Conservation (phyloP, 2,113 vertebrate species). For the Cottus gobio region DNA sequence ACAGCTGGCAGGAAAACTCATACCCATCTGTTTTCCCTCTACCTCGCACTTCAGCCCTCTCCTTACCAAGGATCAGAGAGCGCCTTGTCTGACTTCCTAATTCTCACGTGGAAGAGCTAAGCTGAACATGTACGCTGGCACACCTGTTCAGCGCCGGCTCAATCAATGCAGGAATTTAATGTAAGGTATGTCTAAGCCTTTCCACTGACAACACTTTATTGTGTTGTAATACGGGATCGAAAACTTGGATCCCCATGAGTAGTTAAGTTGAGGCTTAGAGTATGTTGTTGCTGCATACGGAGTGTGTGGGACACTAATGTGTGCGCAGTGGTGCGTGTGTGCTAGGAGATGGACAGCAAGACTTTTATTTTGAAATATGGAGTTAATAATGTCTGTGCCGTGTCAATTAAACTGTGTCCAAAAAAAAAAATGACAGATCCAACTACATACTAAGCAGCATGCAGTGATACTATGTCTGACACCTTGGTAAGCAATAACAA, state of each 20-base stretch:
- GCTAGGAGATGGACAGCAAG: not conserved
- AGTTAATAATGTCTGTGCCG: not conserved
- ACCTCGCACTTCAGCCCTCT: slow-evolving; percentile 48
- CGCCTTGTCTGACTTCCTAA: slow-evolving; percentile 63
- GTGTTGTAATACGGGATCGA: slow-evolving; percentile 51
- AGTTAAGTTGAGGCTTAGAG: slow-evolving; percentile 40
- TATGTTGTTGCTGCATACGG: not conserved
- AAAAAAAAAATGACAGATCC: no score
- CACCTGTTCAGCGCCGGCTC: slow-evolving; percentile 66
- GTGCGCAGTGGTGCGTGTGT: not conserved
- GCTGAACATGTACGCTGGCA: slow-evolving; percentile 59
- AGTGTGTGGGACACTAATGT: not conserved
- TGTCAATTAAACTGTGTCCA: not conserved
- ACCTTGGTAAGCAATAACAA: slow-evolving; percentile 48
- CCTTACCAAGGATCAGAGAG: slow-evolving; percentile 65
- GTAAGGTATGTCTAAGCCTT: slow-evolving; percentile 50
- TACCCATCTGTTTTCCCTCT: slow-evolving; percentile 57
- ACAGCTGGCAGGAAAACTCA: slow-evolving; percentile 63
- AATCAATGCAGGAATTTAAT: slow-evolving; percentile 59
- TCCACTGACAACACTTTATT: slow-evolving; percentile 50
- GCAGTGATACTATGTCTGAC: slow-evolving; percentile 31
- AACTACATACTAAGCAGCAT: slow-evolving; percentile 12
- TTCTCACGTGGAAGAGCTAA: slow-evolving; percentile 58
- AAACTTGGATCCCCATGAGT: slow-evolving; percentile 52
- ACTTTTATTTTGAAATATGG: slow-evolving; percentile 17